Evolutionary conservation across 2,888 invertebrate genomes (phyloP).

Genomic region (Lamellibrachia columna): DNA sequence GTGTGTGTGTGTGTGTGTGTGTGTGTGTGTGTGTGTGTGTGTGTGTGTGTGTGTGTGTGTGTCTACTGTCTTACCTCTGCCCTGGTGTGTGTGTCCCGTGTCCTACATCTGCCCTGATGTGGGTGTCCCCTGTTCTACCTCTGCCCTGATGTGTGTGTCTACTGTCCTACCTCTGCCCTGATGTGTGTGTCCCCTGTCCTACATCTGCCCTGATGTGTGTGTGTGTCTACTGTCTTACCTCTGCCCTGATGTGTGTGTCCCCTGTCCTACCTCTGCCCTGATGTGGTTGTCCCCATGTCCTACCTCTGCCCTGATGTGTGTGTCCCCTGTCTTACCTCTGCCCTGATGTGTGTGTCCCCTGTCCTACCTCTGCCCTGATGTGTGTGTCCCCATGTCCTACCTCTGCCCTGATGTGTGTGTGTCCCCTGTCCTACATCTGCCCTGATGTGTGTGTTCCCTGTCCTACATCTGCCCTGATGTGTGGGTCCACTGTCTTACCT

Average conservation of each 20-base stretch:
- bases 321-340: neutral
- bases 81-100: no score
- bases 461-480: neutral
- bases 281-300: neutral
- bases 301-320: no score
- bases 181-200: neutral
- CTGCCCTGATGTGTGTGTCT: no score
- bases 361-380: slow-evolving; percentile 28
- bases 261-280: slow-evolving; percentile 23
- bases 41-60: slow-evolving; percentile 9
- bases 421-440: no score
- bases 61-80: no score
- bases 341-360: neutral
- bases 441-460: no score
- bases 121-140: neutral
- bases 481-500: neutral
- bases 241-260: no score
- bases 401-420: slow-evolving; percentile 40
- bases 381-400: slow-evolving; percentile 46
- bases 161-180: neutral
- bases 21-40: no score
- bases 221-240: neutral
- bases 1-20: neutral
- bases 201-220: slow-evolving; percentile 27
- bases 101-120: slow-evolving; percentile 26